Conservation (phyloP, 2,888 invertebrate genomes). For the Cordilura impudica region DNA sequence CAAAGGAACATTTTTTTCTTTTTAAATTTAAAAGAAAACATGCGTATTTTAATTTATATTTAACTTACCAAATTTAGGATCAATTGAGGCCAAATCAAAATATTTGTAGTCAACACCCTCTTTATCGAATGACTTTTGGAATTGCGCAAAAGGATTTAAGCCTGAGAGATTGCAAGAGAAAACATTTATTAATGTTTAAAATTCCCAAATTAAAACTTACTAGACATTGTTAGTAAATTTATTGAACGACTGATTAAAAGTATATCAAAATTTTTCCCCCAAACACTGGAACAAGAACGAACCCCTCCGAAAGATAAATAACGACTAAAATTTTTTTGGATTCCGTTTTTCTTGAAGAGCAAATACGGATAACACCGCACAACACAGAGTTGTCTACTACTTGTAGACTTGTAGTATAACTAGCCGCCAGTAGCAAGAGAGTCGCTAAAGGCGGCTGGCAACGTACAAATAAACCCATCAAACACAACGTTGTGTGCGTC, state of each 20-base stretch:
- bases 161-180: slow-evolving; percentile 63
- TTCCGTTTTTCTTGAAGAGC: no score
- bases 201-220: slow-evolving; percentile 63
- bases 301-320: background rate
- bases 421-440: no score
- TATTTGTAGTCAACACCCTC: slow-evolving; percentile 82
- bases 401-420: no score
- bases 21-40: background rate
- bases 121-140: slow-evolving; percentile 73
- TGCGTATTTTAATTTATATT: background rate
- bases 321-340: slow-evolving; percentile 13
- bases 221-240: slow-evolving; percentile 65
- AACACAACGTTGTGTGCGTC: no score
- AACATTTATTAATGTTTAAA: background rate
- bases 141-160: slow-evolving; percentile 74
- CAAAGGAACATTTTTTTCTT: background rate
- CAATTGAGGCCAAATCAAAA: slow-evolving; percentile 87
- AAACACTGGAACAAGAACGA: background rate
- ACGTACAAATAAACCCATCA: no score
- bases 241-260: no score
- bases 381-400: no score
- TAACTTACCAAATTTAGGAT: slow-evolving; percentile 89
- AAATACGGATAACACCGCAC: no score
- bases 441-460: no score
- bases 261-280: no score